Evolutionary conservation across 2,797 vertebrate genomes (phyloP).

Genomic region (Gadopsis marmoratus): DNA sequence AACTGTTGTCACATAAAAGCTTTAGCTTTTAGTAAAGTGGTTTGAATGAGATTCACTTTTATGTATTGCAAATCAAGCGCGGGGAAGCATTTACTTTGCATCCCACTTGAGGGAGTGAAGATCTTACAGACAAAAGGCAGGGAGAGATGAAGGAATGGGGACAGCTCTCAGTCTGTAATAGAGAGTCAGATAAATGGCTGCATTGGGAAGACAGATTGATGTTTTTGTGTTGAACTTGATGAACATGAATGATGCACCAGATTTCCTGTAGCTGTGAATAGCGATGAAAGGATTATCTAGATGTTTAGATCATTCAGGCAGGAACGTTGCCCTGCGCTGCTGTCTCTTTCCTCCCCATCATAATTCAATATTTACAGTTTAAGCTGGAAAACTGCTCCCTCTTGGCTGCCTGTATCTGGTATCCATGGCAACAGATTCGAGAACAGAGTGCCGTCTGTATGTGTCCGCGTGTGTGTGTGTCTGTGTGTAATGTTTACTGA

Average conservation of each 20-base stretch:
- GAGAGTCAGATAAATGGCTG: constrained; percentile 64
- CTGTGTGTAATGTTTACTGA: constrained; percentile 85
- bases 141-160: constrained; percentile 70
- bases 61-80: constrained; percentile 55
- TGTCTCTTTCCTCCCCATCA: constrained; percentile 77
- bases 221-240: constrained; percentile 75
- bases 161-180: constrained; percentile 56
- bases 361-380: constrained; percentile 87
- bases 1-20: constrained; percentile 66
- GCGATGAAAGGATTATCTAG: constrained; percentile 79
- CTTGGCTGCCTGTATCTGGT: constrained; percentile 85
- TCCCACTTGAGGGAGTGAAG: constrained; percentile 69
- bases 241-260: constrained; percentile 75
- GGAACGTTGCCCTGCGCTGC: constrained; percentile 66
- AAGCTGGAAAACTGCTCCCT: constrained; percentile 83
- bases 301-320: constrained; percentile 76
- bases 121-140: constrained; percentile 59
- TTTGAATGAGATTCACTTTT: constrained; percentile 67
- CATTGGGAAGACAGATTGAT: constrained; percentile 62
- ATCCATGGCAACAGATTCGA: constrained; percentile 87
- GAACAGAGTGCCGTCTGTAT: constrained; percentile 77
- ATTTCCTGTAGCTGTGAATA: constrained; percentile 74
- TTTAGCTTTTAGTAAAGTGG: constrained; percentile 58
- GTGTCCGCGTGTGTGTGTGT: constrained; percentile 52
- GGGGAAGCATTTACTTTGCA: constrained; percentile 69